Conservation (phyloP, 2,113 vertebrate genomes). For the Psammodynastes pulverulentus region DNA sequence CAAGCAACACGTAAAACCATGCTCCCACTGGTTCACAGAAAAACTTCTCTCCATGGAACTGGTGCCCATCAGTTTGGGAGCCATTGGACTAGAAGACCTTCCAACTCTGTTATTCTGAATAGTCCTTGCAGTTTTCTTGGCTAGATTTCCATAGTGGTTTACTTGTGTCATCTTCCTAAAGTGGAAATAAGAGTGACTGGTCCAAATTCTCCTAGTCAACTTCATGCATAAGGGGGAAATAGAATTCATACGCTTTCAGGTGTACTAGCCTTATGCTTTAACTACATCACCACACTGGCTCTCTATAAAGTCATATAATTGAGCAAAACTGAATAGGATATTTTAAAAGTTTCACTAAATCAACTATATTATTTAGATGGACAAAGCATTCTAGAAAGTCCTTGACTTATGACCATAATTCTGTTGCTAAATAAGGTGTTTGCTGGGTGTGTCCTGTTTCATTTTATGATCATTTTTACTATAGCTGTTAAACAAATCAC, state of each 20-base stretch:
- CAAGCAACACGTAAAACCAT: too few species aligned
- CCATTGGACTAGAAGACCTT: neutral
- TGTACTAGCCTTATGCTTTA: neutral
- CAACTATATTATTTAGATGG: neutral
- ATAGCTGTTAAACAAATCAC: too few species aligned
- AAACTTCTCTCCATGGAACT: too few species aligned
- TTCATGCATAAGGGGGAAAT: neutral
- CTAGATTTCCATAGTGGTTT: neutral
- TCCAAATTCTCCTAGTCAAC: neutral
- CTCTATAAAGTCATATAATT: constrained; percentile 32
- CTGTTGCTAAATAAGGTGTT: too few species aligned
- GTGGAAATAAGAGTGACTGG: neutral
- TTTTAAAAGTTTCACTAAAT: neutral
- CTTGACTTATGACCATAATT: too few species aligned
- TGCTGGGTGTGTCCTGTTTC: too few species aligned
- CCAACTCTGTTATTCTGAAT: neutral
- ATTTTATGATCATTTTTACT: too few species aligned
- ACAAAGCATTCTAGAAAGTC: neutral
- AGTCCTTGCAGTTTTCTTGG: neutral
- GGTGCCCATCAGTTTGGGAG: too few species aligned
- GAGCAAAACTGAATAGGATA: constrained; percentile 28
- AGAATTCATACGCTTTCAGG: neutral
- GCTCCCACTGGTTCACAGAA: too few species aligned
- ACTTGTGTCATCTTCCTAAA: too few species aligned
- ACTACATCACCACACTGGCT: neutral